Conservation (phyloP, 2,797 vertebrate genomes). For the Acrossocheilus fasciatus region DNA sequence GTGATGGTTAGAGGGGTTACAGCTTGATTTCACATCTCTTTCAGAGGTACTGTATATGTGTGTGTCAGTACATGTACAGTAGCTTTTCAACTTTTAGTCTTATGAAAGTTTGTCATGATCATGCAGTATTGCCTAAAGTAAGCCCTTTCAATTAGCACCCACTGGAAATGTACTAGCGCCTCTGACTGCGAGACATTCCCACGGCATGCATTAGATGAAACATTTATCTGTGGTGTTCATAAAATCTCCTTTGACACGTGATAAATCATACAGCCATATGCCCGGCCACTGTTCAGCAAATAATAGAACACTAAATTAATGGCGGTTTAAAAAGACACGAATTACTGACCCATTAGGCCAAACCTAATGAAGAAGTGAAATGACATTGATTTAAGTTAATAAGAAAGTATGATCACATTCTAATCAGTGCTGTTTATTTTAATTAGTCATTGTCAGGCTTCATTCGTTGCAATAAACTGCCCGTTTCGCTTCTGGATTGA, state of each 20-base stretch:
- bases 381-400: constrained; percentile 66
- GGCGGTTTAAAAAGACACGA: constrained; percentile 59
- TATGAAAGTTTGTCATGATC: background rate
- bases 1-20: constrained; percentile 4
- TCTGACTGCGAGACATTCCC: constrained; percentile 5
- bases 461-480: constrained; percentile 63
- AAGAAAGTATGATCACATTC: constrained; percentile 66
- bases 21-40: constrained; percentile 5
- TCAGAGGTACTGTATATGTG: background rate
- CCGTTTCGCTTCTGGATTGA: constrained; percentile 34
- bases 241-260: constrained; percentile 4
- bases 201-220: background rate
- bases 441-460: constrained; percentile 71
- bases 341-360: constrained; percentile 65
- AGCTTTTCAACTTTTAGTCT: background rate
- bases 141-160: too few species aligned
- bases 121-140: background rate
- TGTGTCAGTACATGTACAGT: constrained; percentile 38
- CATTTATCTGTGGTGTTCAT: constrained; percentile 14
- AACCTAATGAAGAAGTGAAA: constrained; percentile 69
- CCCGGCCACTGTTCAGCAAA: constrained; percentile 24
- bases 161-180: background rate
- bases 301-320: constrained; percentile 48
- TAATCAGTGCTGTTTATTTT: constrained; percentile 73
- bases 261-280: constrained; percentile 44